Percentiles rank a stretch among this genome's conserved stretches.
Conservation (phyloP, 2,888 invertebrate genomes). For the Isotomurus palustris region DNA sequence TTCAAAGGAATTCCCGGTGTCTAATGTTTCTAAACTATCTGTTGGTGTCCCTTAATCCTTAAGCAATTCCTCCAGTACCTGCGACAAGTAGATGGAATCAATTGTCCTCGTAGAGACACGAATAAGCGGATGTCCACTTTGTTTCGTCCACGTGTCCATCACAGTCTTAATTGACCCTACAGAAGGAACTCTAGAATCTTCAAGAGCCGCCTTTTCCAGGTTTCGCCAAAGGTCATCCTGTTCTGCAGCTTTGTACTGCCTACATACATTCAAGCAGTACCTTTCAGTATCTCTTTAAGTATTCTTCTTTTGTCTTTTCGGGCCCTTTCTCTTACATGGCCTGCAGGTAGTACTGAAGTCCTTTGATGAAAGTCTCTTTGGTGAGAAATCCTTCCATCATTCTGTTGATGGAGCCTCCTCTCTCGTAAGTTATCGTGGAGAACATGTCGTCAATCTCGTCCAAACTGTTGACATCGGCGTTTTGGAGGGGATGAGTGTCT, state of each 20-base stretch:
- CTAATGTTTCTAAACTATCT: neutral
- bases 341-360: neutral
- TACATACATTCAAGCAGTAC: too few relatives aligned
- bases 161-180: constrained; percentile 15
- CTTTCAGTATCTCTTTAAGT: too few relatives aligned
- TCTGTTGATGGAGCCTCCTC: neutral
- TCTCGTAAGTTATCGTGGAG: neutral
- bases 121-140: constrained; percentile 21
- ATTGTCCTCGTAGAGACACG: constrained; percentile 11
- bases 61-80: constrained; percentile 4
- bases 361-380: neutral
- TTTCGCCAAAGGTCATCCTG: constrained; percentile 20
- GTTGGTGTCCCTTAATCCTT: too few relatives aligned
- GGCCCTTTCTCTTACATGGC: neutral
- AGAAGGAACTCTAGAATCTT: constrained; percentile 10
- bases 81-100: constrained; percentile 7
- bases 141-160: constrained; percentile 24
- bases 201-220: constrained; percentile 8
- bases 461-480: neutral
- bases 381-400: neutral
- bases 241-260: constrained; percentile 11
- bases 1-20: too few relatives aligned
- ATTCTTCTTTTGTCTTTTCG: too few relatives aligned
- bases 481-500: neutral
- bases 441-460: neutral